phyloP scores from a whole-genome alignment of 2,113 vertebrate genomes.

The Cyphotilapia sp. region DNA sequence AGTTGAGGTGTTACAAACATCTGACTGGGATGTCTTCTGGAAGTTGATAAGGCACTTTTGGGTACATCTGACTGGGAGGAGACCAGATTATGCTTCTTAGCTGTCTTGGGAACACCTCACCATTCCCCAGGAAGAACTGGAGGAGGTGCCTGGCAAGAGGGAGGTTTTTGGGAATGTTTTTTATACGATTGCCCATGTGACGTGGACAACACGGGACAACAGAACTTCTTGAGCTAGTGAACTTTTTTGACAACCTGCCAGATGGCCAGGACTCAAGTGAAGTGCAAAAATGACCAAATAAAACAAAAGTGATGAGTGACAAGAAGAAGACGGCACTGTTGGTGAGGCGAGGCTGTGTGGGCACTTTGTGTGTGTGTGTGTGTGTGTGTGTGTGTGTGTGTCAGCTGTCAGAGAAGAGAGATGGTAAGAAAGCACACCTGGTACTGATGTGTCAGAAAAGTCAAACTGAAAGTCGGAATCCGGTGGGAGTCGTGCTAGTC shows the following conservation, averaged over 20 bases:
- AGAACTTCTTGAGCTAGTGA: neutral
- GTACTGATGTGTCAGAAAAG: neutral
- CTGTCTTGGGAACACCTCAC: neutral
- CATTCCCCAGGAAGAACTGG: neutral
- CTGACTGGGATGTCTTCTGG: neutral
- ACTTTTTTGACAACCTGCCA: neutral
- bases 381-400: neutral
- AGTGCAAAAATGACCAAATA: neutral
- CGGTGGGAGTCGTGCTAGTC: neutral
- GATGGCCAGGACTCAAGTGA: neutral
- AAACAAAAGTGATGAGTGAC: neutral
- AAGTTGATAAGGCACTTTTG: neutral
- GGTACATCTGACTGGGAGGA: neutral
- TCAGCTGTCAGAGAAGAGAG: neutral
- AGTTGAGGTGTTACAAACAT: neutral
- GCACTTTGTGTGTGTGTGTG: neutral
- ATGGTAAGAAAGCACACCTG: neutral
- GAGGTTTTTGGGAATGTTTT: neutral
- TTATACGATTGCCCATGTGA: neutral
- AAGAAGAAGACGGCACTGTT: accelerated
- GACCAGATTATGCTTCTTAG: neutral
- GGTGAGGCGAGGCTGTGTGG: neutral
- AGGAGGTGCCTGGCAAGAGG: neutral
- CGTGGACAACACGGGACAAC: neutral
- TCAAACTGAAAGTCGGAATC: neutral